A percentile compares a stretch with the other conserved stretches of the same genome.
Conservation (phyloP, 2,888 invertebrate genomes). For the Anorthoa munda region DNA sequence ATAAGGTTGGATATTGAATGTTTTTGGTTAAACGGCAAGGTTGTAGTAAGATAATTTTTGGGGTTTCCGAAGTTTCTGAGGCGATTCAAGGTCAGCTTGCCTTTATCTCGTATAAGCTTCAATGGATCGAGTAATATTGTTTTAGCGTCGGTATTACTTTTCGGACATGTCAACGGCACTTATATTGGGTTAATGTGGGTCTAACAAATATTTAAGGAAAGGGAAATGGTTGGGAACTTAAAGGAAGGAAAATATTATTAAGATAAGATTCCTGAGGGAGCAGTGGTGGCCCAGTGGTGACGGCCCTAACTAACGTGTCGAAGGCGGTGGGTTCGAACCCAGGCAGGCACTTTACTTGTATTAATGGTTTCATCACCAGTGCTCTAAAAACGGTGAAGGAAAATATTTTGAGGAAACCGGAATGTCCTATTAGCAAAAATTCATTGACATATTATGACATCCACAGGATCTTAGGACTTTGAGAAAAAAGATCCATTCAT, state of each 20-base stretch:
- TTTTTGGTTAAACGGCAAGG: background rate
- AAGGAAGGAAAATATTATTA: background rate
- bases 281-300: no score
- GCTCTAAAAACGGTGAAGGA: no score
- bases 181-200: background rate
- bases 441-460: no score
- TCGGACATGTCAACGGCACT: background rate
- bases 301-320: no score
- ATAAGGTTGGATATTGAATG: background rate
- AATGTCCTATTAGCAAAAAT: no score
- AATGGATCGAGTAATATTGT: conserved; percentile 29
- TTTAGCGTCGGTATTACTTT: conserved; percentile 8
- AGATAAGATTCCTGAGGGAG: background rate
- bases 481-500: no score
- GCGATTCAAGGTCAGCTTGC: conserved; percentile 28
- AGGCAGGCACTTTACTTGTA: no score
- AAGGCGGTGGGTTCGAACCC: no score
- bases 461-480: no score
- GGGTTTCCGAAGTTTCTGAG: conserved; percentile 22
- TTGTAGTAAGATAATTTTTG: background rate
- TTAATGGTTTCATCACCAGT: no score
- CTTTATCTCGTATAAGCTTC: conserved; percentile 27
- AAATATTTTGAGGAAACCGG: no score
- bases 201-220: background rate
- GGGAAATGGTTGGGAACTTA: background rate